Evolutionary conservation across 2,797 vertebrate species (phyloP), one percentile per base, ranked within the genome.

Genomic region (Microctenopoma steveboyesi): DNA sequence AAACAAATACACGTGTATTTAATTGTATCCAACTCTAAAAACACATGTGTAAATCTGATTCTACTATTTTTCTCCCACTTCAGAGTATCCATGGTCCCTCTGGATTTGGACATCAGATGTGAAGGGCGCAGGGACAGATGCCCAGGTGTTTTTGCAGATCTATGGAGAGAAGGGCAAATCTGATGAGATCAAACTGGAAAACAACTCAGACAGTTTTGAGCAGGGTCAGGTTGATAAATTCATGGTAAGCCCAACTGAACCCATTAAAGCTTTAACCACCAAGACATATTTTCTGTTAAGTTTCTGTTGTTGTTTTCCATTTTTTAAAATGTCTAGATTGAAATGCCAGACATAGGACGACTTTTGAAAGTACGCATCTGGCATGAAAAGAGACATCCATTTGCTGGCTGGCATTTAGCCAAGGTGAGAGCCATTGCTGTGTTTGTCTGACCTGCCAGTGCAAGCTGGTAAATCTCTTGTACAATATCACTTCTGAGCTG

Each of bases 31-130:
- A 14, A 55, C 47, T n/a, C 18, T 28, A 28, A 37, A 45, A 30
- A 15, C 14, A 30, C 0, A n/a, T 39, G 0, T 30, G 5, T 39
- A 39, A 39, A 39, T 11, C 7, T 39, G 2, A 30, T 11, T 39
- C 25, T 45, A 52, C 16, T 18, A 25, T 25, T 66, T 28, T 12
- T 43, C 70, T 25, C 54, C 52, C 7, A 2, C 53, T 64, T 12
- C 53, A 99, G 98, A 97, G 88, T 94, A 86, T 57, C 94, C 96
- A 0, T 99, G 98, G 98, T 98, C 98, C 2, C 87, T 99, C 62
- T 99, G 97, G 96, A 96, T 99, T 76, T 98, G 93, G 93, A 99
- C 98, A 0, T 97, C 97, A 0, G 98, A 99, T 33, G 82, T 97
- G 47, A 99, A 98, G 87, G 97, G 96, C 3, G 97, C 98, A 0